phyloP scores from a whole-genome alignment of 2,797 vertebrate species.

The Ataeniobius toweri region DNA sequence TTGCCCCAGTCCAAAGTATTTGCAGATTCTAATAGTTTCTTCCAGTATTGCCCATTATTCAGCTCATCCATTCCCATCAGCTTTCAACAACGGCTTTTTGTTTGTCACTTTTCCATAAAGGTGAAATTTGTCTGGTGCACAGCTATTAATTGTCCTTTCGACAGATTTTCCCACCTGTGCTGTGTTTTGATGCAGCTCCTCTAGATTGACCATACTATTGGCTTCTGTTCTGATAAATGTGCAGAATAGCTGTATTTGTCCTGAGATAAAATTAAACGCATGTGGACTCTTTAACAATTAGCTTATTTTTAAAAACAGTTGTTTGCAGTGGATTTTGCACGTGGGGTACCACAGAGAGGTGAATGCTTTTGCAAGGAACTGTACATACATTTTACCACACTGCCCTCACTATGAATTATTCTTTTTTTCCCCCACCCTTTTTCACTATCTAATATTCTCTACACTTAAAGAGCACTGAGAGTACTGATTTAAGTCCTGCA shows the following conservation, averaged over 20 bases:
- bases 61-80: neutral
- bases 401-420: neutral
- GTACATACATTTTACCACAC: conserved; percentile 13
- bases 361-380: neutral
- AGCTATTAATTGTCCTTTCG: neutral
- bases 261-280: neutral
- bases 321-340: neutral
- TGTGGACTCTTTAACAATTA: neutral
- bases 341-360: neutral
- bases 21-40: no score
- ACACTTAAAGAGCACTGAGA: conserved; percentile 12
- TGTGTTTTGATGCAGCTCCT: neutral
- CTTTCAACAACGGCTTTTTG: neutral
- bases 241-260: neutral
- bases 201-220: neutral
- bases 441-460: conserved; percentile 45
- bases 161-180: neutral
- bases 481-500: conserved; percentile 19
- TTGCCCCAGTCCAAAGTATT: neutral
- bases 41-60: neutral
- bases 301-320: neutral
- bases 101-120: neutral
- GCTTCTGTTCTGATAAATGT: neutral
- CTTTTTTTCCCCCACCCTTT: neutral
- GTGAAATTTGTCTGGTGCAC: neutral